A percentile compares a stretch with the other conserved stretches of the same genome.
phyloP scores from a whole-genome alignment of 2,113 vertebrate species.

The Sander vitreus region DNA sequence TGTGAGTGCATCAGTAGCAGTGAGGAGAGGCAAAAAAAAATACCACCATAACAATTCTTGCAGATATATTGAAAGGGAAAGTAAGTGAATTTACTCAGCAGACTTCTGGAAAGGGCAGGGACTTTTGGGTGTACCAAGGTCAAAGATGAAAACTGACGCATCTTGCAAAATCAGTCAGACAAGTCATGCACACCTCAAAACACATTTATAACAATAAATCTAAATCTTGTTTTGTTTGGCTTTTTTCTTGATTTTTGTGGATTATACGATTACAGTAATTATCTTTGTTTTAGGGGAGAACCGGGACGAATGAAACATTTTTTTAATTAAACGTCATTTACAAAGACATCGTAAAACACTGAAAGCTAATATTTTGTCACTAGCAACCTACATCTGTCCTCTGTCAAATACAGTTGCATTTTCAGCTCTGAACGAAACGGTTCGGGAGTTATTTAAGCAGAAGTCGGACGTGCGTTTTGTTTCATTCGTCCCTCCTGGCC shows the following conservation, averaged over 20 bases:
- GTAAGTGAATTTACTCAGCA: not conserved
- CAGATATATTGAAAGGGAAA: not conserved
- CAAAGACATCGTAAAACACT: no score
- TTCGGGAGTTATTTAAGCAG: no score
- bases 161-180: not conserved
- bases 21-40: not conserved
- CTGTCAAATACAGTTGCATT: no score
- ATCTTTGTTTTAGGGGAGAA: not conserved
- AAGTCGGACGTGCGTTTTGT: no score
- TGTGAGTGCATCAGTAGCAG: not conserved
- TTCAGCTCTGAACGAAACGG: no score
- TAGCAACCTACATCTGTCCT: no score
- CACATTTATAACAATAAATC: not conserved
- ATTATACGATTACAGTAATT: no score
- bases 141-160: not conserved
- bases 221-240: not conserved
- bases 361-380: no score
- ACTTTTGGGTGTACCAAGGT: not conserved
- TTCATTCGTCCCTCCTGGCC: no score
- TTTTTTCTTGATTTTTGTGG: not conserved
- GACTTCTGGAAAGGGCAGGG: not conserved
- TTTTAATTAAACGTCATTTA: no score
- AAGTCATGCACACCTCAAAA: not conserved
- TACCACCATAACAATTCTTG: no score
- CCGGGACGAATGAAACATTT: no score